Evolutionary conservation across 2,797 vertebrate genomes (phyloP).

Genomic region (Pachyuromys duprasi): DNA sequence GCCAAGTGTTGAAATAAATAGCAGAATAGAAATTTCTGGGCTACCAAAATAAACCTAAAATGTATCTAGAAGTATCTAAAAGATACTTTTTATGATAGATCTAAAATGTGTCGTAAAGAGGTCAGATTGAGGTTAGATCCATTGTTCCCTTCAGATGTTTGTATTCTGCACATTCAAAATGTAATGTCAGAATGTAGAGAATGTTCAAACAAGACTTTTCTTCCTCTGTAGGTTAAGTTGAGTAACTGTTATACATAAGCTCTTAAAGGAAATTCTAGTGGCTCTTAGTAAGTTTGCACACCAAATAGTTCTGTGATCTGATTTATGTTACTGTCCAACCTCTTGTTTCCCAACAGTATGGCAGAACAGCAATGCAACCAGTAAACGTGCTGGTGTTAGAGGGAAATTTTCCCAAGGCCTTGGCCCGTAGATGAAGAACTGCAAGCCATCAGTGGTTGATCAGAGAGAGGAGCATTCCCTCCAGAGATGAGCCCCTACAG

Average conservation of each 20-base stretch:
- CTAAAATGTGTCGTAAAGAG: background rate
- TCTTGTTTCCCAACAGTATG: background rate
- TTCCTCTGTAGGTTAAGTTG: background rate
- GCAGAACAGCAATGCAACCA: background rate
- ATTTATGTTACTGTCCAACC: background rate
- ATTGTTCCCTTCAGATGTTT: background rate
- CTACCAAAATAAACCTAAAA: background rate
- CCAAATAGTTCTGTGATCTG: background rate
- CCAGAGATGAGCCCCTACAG: background rate
- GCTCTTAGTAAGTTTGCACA: background rate
- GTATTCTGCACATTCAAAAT: background rate
- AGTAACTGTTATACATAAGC: background rate
- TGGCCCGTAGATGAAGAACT: background rate
- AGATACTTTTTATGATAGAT: background rate
- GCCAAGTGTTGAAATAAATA: conserved; percentile 9
- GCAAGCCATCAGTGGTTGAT: background rate
- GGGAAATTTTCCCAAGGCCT: background rate
- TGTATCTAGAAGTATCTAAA: background rate
- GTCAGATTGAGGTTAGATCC: background rate
- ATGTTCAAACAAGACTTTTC: conserved; percentile 23
- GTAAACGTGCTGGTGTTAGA: background rate
- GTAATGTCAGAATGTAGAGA: background rate
- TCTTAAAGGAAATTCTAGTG: conserved; percentile 33
- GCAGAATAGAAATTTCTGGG: background rate
- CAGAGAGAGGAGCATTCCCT: background rate